Percentiles rank a stretch among this genome's conserved stretches.
Evolutionary conservation across 2,888 invertebrate species (phyloP).

Genomic region (Agrochola macilenta): DNA sequence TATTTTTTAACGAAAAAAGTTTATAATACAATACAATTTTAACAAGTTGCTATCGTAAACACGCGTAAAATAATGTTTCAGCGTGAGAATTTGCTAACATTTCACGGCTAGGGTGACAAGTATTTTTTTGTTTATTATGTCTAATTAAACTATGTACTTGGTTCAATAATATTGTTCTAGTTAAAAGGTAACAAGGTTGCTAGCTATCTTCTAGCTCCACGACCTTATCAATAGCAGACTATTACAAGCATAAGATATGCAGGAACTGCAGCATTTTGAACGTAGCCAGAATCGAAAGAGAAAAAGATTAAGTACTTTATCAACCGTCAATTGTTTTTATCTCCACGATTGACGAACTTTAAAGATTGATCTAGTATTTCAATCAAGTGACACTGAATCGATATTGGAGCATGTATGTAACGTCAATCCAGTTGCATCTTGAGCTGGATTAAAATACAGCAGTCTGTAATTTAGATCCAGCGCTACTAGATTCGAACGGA

Average conservation of each 20-base stretch:
- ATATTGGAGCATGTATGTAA: background rate
- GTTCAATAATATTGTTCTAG: constrained; percentile 48
- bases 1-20: background rate
- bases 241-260: constrained; percentile 15
- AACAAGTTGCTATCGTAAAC: background rate
- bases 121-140: background rate
- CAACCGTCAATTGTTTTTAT: background rate
- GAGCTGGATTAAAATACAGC: background rate
- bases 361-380: background rate
- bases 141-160: constrained; percentile 18
- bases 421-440: background rate
- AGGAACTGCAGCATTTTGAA: constrained; percentile 28
- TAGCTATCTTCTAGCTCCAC: constrained; percentile 58
- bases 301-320: constrained; percentile 10
- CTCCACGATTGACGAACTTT: background rate
- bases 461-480: background rate
- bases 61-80: background rate
- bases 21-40: background rate
- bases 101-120: constrained; percentile 23
- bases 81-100: constrained; percentile 5
- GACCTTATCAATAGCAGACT: constrained; percentile 28
- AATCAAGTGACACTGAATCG: background rate
- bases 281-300: constrained; percentile 13
- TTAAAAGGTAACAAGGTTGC: constrained; percentile 53
- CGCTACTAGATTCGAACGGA: background rate